Conservation (phyloP, 2,888 invertebrate genomes). For the Drosophila engyochracea region DNA sequence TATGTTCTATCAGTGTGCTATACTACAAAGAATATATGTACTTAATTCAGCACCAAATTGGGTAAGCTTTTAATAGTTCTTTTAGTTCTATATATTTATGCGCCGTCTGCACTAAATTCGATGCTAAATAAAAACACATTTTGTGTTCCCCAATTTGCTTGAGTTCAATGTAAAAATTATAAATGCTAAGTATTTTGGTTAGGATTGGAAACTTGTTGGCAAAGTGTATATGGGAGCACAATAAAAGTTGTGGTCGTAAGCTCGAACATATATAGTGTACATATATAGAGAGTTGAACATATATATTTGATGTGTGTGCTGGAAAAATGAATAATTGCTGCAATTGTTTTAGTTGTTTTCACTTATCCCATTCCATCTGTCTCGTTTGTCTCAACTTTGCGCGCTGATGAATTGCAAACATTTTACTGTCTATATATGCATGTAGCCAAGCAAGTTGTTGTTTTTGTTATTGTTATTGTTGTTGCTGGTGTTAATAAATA, state of each 20-base stretch:
- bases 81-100: not conserved
- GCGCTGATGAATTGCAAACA: slow-evolving; percentile 58
- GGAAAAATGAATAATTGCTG: slow-evolving; percentile 53
- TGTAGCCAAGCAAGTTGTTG: slow-evolving; percentile 11
- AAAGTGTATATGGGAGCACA: not conserved
- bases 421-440: slow-evolving; percentile 28
- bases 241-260: slow-evolving; percentile 2
- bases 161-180: not conserved
- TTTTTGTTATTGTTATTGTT: slow-evolving; percentile 5
- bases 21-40: not conserved
- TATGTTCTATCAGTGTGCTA: no score
- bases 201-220: not conserved
- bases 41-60: not conserved
- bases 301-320: slow-evolving; percentile 1
- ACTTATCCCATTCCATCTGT: slow-evolving; percentile 17
- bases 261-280: not conserved
- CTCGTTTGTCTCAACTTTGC: slow-evolving; percentile 14
- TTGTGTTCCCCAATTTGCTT: not conserved
- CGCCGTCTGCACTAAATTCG: not conserved
- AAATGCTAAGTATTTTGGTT: not conserved
- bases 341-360: slow-evolving; percentile 47
- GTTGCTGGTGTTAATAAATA: slow-evolving; percentile 9
- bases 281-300: not conserved
- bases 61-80: not conserved
- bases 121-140: not conserved